Base-by-base conservation (phyloP, 2,797 vertebrate species). In the Parauchenoglanis punctatus region DNA sequence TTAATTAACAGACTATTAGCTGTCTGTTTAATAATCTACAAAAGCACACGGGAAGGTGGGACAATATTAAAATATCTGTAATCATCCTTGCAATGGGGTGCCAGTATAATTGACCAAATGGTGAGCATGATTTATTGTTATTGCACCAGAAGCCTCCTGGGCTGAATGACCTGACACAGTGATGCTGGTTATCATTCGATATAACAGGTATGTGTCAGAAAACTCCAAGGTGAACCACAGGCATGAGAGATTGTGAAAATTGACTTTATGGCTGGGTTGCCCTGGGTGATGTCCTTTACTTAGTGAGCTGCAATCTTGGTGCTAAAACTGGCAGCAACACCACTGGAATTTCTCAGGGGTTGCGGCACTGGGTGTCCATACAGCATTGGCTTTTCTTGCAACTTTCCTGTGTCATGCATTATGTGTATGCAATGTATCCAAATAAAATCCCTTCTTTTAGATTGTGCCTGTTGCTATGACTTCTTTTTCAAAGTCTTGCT, bases 201-300 rank as follows among this genome's bases (percentile, higher is more conserved):
- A 83, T 54, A 83, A 52, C 81, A 83, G 40, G 63, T 54, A 54
- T 35, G 28, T 35, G 28, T 49, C 46, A 54, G 23, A 68, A 83
- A 83, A 68, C 58, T 54, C 63, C 63, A 83, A 70, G 81, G 46
- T 68, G 81, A 83, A 67, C 44, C 61, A 82, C 59, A 82, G 81
- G 44, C 59, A 49, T 52, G 63, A 23, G n/a, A 68, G 63, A 83
- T 83, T 68, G 46, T 83, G 54, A 83, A 83, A 83, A 83, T 70
- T 7, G 58, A 81, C 80, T 63, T 83, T 54, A 83, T 83, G 63
- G 81, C 81, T 68, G 63, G 81, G n/a, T 67, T 67, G 81, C 81
- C 46, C 63, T 31, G 63, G 63, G 63, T 52, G 46, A 68, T 83
- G 81, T 54, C 63, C 81, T 83, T 83, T 54, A 68, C 23, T 1